These are phyloP conservation scores for Drosophila trichaetosa DNA, from an alignment of 2,888 invertebrate species.

Conservation along the genomic window DNA sequence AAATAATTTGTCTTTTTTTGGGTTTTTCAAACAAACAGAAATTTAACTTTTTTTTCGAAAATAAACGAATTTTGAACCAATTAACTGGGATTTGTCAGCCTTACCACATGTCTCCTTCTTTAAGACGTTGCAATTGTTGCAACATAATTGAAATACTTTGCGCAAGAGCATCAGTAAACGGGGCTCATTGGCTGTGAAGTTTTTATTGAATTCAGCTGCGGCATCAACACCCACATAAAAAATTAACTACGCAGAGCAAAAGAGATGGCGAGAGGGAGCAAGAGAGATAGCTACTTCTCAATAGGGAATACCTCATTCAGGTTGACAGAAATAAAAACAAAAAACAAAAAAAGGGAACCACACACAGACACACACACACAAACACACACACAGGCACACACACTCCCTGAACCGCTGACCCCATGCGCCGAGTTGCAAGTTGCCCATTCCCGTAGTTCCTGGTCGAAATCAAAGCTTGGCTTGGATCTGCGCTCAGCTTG, in stretches of 20 bases:
- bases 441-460: neutral
- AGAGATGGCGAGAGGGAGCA: neutral
- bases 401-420: neutral
- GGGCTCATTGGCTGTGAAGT: conserved; percentile 74
- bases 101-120: neutral
- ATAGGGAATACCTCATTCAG: conserved; percentile 16
- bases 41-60: neutral
- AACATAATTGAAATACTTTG: neutral
- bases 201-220: conserved; percentile 73
- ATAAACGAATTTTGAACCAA: neutral
- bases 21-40: neutral
- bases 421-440: neutral
- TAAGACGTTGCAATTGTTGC: neutral
- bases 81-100: neutral
- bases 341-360: neutral
- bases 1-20: neutral
- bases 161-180: conserved; percentile 25
- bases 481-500: conserved; percentile 5
- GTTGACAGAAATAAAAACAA: conserved; percentile 10
- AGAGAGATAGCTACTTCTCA: conserved; percentile 1
- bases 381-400: neutral
- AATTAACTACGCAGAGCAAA: neutral
- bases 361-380: conserved; percentile 1
- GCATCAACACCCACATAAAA: conserved; percentile 60
- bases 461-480: conserved; percentile 2